Percentiles rank a stretch among this genome's conserved stretches.
Conservation (phyloP, 2,113 vertebrate genomes). For the Trogon melanurus region DNA sequence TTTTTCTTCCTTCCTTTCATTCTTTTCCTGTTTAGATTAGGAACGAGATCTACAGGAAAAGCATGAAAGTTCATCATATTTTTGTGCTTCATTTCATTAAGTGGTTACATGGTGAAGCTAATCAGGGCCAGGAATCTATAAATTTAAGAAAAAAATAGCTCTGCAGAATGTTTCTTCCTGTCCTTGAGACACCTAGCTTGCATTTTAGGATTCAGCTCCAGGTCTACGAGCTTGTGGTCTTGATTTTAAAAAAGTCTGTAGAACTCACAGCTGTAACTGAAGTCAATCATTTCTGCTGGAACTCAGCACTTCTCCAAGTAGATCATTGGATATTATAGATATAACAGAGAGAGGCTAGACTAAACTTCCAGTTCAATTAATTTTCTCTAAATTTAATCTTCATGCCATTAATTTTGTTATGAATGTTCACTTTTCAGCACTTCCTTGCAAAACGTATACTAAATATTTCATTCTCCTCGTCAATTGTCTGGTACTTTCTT, state of each 20-base stretch:
- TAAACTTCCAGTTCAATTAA: background rate
- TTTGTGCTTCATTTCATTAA: conserved; percentile 17
- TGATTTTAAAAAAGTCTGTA: background rate
- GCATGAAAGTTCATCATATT: background rate
- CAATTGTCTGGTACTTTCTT: conserved; percentile 18
- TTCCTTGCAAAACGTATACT: background rate
- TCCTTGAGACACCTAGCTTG: background rate
- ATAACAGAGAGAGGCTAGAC: background rate
- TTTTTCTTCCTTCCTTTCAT: background rate
- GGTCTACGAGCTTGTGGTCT: background rate
- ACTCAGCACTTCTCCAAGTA: background rate
- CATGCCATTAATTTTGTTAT: background rate
- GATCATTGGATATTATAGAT: background rate
- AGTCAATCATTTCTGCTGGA: background rate
- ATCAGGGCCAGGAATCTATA: background rate
- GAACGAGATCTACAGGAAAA: background rate
- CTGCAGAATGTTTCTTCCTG: background rate
- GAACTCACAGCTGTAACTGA: background rate
- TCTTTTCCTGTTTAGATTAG: conserved; percentile 17
- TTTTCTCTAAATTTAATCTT: background rate
- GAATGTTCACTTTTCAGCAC: background rate
- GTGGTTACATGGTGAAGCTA: background rate
- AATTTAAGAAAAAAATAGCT: background rate
- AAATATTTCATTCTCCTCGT: background rate
- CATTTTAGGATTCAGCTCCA: background rate